A percentile compares a stretch with the other conserved stretches of the same genome.
phyloP scores from a whole-genome alignment of 2,113 vertebrate genomes.

The Zapus hudsonius region DNA sequence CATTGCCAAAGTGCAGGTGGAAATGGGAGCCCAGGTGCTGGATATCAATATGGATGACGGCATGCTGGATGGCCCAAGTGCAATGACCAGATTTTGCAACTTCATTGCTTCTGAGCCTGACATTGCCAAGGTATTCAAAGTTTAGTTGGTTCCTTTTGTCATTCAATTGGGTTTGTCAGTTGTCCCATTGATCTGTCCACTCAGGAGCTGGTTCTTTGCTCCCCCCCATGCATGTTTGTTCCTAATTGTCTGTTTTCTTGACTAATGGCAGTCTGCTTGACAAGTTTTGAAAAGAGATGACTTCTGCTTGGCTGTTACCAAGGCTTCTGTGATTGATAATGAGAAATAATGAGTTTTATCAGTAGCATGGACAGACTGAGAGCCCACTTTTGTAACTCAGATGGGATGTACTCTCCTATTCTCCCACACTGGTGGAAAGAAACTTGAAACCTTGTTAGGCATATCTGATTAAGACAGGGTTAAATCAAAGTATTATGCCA shows the following conservation, averaged over 20 bases:
- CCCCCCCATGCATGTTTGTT: background rate
- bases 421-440: background rate
- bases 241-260: background rate
- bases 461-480: background rate
- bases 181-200: background rate
- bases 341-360: background rate
- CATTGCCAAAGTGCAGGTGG: slow-evolving; percentile 95
- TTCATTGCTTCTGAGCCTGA: slow-evolving; percentile 95
- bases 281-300: background rate
- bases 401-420: background rate
- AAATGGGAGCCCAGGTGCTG: slow-evolving; percentile 97
- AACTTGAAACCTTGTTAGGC: background rate
- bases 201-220: background rate
- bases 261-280: background rate
- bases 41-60: slow-evolving; percentile 99
- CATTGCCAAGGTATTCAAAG: slow-evolving; percentile 89
- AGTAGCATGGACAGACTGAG: background rate
- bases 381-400: background rate
- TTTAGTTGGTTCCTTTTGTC: background rate
- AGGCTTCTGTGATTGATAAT: background rate
- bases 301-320: background rate
- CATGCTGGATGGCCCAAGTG: slow-evolving; percentile 93
- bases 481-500: background rate
- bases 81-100: slow-evolving; percentile 96
- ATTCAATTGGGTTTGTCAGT: background rate